Evolutionary conservation across 2,797 vertebrate species (phyloP).

Genomic region (Psittacula derbiana): DNA sequence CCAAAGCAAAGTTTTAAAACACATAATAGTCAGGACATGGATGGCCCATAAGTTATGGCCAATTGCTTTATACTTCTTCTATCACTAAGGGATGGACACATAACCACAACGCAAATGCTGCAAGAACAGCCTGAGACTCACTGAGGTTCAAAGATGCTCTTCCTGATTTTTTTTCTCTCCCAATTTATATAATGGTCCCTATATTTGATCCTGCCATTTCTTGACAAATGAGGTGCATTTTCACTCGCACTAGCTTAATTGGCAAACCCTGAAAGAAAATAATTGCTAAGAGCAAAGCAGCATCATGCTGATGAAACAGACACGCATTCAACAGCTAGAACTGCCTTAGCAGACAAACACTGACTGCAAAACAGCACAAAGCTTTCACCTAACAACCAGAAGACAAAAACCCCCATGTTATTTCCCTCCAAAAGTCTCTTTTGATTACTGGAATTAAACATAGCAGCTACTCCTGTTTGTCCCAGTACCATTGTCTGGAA

Average conservation of each 20-base stretch:
- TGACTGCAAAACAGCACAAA: neutral
- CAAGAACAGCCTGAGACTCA: neutral
- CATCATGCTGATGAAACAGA: slow-evolving; percentile 12
- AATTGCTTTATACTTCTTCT: neutral
- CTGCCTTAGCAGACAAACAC: neutral
- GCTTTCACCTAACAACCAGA: neutral
- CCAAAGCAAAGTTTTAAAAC: neutral
- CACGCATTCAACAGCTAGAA: neutral
- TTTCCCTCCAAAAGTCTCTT: neutral
- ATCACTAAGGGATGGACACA: neutral
- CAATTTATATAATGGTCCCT: neutral
- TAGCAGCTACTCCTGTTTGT: neutral
- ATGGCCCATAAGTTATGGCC: neutral
- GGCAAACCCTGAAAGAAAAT: slow-evolving; percentile 39
- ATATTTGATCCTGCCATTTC: slow-evolving; percentile 29
- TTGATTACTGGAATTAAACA: neutral
- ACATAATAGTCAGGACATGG: neutral
- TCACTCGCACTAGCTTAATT: slow-evolving; percentile 19
- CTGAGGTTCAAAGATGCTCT: neutral
- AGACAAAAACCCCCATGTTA: neutral
- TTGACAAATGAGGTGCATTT: slow-evolving; percentile 41
- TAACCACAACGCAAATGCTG: neutral
- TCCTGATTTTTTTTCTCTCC: neutral
- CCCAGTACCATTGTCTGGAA: neutral
- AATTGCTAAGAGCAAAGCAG: slow-evolving; percentile 34